These are phyloP conservation scores for Copsychus sechellarum DNA, from an alignment of 2,113 vertebrate species.

Conservation along the genomic window DNA sequence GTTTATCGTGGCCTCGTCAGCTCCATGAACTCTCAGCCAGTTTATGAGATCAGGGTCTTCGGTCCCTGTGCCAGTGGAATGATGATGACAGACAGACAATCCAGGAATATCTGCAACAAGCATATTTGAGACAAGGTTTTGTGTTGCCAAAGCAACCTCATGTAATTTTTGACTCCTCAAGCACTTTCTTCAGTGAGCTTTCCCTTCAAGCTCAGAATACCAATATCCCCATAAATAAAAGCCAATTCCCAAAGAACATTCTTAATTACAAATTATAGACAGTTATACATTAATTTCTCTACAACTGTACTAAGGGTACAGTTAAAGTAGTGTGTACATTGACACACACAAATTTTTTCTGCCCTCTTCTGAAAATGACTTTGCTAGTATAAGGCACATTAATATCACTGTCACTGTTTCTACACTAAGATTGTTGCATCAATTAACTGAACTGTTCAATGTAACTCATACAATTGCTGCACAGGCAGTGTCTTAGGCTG, in stretches of 20 bases:
- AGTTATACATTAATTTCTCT: not conserved
- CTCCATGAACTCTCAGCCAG: slow-evolving; percentile 86
- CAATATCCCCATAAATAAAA: not conserved
- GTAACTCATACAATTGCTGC: not conserved
- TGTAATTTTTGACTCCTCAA: not conserved
- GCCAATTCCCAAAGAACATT: not conserved
- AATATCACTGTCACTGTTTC: not conserved
- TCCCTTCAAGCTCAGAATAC: not conserved
- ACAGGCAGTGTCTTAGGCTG: not conserved
- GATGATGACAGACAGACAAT: slow-evolving; percentile 55
- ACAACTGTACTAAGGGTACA: not conserved
- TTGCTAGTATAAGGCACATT: not conserved
- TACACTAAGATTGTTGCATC: not conserved
- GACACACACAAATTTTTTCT: not conserved
- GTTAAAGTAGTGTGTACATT: not conserved
- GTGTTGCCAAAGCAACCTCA: slow-evolving; percentile 9
- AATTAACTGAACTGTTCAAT: not conserved
- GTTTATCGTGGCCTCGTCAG: slow-evolving; percentile 88
- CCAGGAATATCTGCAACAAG: slow-evolving; percentile 76
- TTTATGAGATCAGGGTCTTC: slow-evolving; percentile 82
- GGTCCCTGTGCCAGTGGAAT: slow-evolving; percentile 31
- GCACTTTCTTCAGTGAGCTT: not conserved
- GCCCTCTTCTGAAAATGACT: not conserved
- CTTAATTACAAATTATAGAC: not conserved
- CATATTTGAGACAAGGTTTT: not conserved